phyloP scores from a whole-genome alignment of 2,113 vertebrate genomes.

The Microtus montanus region DNA sequence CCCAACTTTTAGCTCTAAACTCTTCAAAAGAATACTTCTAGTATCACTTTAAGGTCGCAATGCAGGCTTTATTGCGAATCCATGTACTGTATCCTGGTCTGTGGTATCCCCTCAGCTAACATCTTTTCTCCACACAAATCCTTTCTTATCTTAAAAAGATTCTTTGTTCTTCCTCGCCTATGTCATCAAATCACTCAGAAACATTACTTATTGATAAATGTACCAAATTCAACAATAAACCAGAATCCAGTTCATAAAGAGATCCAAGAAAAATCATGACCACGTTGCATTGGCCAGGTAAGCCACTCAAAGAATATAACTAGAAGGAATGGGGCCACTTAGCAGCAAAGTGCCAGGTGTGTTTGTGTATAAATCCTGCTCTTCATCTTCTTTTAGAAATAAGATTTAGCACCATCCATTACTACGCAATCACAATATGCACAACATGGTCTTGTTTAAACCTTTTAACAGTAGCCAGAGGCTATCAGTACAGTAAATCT shows the following conservation, averaged over 20 bases:
- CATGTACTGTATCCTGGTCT: neutral
- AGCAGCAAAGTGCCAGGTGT: neutral
- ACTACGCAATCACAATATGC: neutral
- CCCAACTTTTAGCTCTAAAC: neutral
- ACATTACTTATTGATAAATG: neutral
- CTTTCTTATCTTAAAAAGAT: neutral
- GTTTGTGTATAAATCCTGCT: neutral
- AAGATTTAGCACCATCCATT: neutral
- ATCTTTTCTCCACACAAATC: neutral
- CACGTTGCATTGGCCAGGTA: neutral
- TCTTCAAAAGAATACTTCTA: neutral
- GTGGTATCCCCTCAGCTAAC: neutral
- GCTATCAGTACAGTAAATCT: neutral
- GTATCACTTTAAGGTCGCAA: neutral
- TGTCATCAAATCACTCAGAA: neutral
- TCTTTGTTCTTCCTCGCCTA: neutral
- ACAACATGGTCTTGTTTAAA: conserved; percentile 47
- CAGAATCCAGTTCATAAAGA: neutral
- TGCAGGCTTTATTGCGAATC: neutral
- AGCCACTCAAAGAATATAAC: neutral
- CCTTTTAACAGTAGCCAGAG: neutral
- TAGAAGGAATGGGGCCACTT: neutral
- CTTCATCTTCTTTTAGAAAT: neutral
- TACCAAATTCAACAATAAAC: neutral
- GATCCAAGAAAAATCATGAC: neutral